Evolutionary conservation across 2,888 invertebrate species (phyloP).

Genomic region (Phragmatobia fuliginosa): DNA sequence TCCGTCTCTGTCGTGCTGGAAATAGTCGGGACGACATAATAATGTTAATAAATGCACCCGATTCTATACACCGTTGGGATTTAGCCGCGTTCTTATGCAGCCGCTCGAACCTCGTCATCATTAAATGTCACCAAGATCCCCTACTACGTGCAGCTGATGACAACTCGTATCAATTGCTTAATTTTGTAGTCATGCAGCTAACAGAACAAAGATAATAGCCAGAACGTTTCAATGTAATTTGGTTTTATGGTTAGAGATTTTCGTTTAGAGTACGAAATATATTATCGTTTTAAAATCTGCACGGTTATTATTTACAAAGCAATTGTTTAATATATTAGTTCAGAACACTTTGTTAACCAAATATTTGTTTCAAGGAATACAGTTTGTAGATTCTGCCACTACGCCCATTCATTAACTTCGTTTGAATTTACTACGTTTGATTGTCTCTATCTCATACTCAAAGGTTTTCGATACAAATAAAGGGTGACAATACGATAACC

Average conservation of each 20-base stretch:
- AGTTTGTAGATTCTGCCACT: no score
- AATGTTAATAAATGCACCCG: conserved; percentile 76
- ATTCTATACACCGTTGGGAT: conserved; percentile 68
- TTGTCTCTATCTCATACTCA: neutral
- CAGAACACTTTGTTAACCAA: no score
- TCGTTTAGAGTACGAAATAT: neutral
- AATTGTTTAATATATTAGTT: neutral
- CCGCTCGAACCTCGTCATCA: conserved; percentile 58
- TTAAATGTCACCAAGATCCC: conserved; percentile 57
- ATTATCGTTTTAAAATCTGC: neutral
- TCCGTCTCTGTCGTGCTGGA: conserved; percentile 48
- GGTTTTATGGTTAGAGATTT: neutral
- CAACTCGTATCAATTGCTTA: neutral
- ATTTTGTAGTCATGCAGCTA: neutral
- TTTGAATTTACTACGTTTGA: neutral
- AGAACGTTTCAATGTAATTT: neutral
- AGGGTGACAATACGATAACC: neutral
- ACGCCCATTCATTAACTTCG: neutral
- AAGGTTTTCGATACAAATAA: neutral
- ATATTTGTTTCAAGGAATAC: no score
- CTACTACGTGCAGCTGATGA: conserved; percentile 45
- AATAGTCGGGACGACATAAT: conserved; percentile 72
- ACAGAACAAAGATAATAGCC: neutral
- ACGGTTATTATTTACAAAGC: neutral
- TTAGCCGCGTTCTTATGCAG: conserved; percentile 68